Conservation (phyloP, 2,113 vertebrate species). For the Phaethornis superciliosus region DNA sequence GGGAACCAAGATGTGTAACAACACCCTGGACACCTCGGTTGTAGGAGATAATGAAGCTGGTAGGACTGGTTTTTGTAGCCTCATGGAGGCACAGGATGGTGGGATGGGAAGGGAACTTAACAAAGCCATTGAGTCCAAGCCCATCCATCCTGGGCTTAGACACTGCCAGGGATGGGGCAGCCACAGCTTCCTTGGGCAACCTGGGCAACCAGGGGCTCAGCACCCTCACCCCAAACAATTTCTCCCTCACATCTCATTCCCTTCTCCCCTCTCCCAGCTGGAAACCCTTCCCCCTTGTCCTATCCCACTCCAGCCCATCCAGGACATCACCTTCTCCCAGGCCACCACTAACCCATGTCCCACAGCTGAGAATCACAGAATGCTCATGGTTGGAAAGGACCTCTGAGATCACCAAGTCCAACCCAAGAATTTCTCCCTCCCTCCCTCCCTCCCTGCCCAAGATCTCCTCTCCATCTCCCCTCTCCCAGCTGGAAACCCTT, state of each 20-base stretch:
- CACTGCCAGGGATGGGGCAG: background rate
- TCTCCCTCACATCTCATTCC: fast-evolving
- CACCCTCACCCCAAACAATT: fast-evolving
- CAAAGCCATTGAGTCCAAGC: background rate
- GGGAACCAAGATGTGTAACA: background rate
- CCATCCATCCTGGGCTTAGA: background rate
- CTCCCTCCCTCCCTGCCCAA: no score
- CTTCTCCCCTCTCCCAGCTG: background rate
- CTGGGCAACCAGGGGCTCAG: no score
- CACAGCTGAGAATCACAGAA: no score
- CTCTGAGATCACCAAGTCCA: no score
- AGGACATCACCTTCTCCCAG: no score
- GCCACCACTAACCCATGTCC: no score
- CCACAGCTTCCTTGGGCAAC: background rate
- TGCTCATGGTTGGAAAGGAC: no score
- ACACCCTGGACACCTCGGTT: background rate
- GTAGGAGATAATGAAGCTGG: background rate
- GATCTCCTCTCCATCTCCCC: background rate
- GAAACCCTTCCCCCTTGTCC: background rate
- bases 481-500: background rate
- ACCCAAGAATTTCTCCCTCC: no score
- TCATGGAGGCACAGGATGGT: background rate
- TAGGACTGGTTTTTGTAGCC: background rate
- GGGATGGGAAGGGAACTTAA: background rate
- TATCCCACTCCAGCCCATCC: background rate